Percentiles rank a stretch among this genome's conserved stretches.
phyloP scores from a whole-genome alignment of 64 coral and sea anemone species.

The Acropora tenuis region DNA sequence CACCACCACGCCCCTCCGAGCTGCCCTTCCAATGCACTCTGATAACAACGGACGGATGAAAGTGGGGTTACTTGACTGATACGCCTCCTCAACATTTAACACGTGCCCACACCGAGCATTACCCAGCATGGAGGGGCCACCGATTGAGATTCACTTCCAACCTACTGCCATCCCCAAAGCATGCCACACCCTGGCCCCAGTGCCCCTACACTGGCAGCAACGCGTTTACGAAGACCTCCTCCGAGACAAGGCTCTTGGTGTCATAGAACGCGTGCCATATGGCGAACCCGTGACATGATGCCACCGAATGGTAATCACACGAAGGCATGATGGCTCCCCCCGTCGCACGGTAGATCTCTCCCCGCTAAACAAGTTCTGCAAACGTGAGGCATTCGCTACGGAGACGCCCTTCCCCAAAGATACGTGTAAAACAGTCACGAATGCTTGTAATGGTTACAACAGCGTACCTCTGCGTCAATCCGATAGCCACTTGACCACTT shows the following conservation, averaged over 20 bases:
- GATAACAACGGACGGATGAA: no score
- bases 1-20: no score
- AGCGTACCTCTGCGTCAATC: no score
- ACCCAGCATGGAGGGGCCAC: constrained; percentile 61
- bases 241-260: no score
- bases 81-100: constrained; percentile 68
- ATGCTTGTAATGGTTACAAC: no score
- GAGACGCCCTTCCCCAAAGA: constrained; percentile 56
- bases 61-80: constrained; percentile 62
- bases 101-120: constrained; percentile 59
- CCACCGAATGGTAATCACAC: constrained; percentile 54
- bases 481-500: no score
- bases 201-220: no score
- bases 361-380: constrained; percentile 61
- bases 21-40: no score
- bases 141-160: constrained; percentile 64
- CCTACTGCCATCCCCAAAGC: constrained; percentile 51
- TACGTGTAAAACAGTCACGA: constrained; percentile 65
- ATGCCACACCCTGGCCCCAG: constrained; percentile 53
- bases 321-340: constrained; percentile 55
- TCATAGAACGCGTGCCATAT: constrained; percentile 61
- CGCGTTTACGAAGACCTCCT: no score
- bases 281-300: constrained; percentile 57
- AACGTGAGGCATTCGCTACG: constrained; percentile 11
- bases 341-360: constrained; percentile 51